Conservation (phyloP, 2,113 vertebrate genomes). For the Tragulus kanchil region DNA sequence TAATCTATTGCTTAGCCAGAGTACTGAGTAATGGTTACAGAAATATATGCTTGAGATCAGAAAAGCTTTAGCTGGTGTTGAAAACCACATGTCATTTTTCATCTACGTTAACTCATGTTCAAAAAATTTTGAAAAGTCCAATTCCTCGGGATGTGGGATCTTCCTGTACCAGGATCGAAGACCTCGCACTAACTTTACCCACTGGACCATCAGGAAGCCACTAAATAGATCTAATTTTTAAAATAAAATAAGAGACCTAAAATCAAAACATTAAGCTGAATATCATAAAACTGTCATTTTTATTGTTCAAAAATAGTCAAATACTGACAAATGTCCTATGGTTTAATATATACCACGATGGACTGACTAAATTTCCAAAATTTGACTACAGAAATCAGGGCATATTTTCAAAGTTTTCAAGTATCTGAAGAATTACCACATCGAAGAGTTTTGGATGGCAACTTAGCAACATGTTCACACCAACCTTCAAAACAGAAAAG, state of each 20-base stretch:
- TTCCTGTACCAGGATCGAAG: no score
- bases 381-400: neutral
- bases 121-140: no score
- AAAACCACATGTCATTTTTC: constrained; percentile 54
- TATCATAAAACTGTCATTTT: neutral
- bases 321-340: neutral
- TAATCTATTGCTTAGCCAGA: constrained; percentile 46
- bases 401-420: constrained; percentile 27
- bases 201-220: no score
- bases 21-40: neutral
- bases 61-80: constrained; percentile 18
- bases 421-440: neutral
- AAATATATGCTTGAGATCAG: constrained; percentile 36
- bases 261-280: constrained; percentile 4
- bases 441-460: neutral
- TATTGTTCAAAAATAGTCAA: neutral
- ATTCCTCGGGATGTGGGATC: no score
- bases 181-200: no score
- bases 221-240: no score
- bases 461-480: neutral
- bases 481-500: neutral
- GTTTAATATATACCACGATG: neutral
- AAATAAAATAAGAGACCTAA: neutral
- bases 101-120: constrained; percentile 38
- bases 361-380: neutral